Evolutionary conservation across 2,888 invertebrate species (phyloP).

Genomic region (Rhamphomyia laevipes): DNA sequence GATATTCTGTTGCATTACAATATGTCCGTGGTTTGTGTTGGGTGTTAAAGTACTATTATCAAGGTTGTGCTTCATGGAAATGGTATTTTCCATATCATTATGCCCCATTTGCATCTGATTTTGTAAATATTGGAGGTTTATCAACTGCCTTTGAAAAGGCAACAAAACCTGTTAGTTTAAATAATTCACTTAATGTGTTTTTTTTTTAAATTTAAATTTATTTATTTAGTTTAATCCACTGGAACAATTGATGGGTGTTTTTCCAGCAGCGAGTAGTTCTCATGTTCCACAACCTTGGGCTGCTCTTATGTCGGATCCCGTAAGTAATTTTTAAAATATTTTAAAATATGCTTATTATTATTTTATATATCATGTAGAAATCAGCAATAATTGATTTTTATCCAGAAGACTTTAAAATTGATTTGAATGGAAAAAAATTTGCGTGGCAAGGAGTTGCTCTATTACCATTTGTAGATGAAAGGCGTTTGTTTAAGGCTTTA

Average conservation of each 20-base stretch:
- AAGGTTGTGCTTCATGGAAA: conserved; percentile 98
- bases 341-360: conserved; percentile 4
- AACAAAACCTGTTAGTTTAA: conserved; percentile 67
- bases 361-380: conserved; percentile 41
- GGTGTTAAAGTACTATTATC: conserved; percentile 98
- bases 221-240: conserved; percentile 75
- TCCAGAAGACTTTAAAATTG: conserved; percentile 93
- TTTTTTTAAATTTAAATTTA: background rate
- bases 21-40: conserved; percentile 95
- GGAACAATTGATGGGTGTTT: conserved; percentile 98
- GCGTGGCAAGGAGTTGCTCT: conserved; percentile 99
- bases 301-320: conserved; percentile 80
- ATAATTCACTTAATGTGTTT: conserved; percentile 4
- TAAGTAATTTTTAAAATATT: conserved; percentile 35
- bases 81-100: conserved; percentile 99
- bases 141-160: conserved; percentile 78
- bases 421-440: conserved; percentile 97
- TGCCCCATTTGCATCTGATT: conserved; percentile 99
- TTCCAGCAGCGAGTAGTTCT: conserved; percentile 91
- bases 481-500: conserved; percentile 71
- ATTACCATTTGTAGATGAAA: conserved; percentile 95
- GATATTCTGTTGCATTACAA: conserved; percentile 83
- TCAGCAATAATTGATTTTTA: conserved; percentile 98
- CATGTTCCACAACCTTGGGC: conserved; percentile 94
- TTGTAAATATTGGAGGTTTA: conserved; percentile 77